Base-by-base conservation (phyloP, 64 coral and sea anemone genomes). In the Catalaphyllia jardinei region DNA sequence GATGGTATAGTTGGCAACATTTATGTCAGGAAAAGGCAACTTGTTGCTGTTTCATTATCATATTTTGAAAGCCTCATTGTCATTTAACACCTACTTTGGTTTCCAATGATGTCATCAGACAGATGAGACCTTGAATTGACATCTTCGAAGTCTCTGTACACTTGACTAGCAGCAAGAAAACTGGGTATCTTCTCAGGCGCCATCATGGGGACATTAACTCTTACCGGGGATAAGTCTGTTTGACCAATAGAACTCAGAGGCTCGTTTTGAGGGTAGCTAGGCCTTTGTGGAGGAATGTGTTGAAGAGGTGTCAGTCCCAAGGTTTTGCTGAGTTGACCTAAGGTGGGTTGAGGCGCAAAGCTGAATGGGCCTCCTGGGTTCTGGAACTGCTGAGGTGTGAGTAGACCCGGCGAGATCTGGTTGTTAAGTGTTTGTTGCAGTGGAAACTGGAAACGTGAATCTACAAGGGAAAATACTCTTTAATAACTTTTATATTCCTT, bases 141-240 rank as follows among this genome's bases (percentile, higher is more conserved):
- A 22, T 85, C 81, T 31, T 85, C 81, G 15, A 85, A 85, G 35
- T 85, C 81, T 85, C 22, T 85, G 35, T 85, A 85, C 22, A 85
- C 81, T 71, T 85, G 81, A 71, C 81, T 85, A 3, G 81, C 81
- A 1, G 81, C 71, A 16, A 85, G 31, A 85, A 85, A 85, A 51
- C 81, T 85, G 13, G 81, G 81, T n/a, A 85, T 85, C 38, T 85
- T 85, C 24, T 38, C 46, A 11, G 81, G 81, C 3, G 81, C 81
- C 39, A 29, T 38, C 81, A 85, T 71, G 12, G 81, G 81, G 1
- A 85, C 61, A 51, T 85, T 71, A 9, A 85, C 81, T 0, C 30
- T 71, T 28, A 71, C 67, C 18, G 81, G 81, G 1, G 81, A 85
- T 0, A 71, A 15, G 30, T 65, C 19, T 19, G 79, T 59, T 71